These are phyloP conservation scores for Axinella damicornis DNA, from an alignment of 37 sponge, comb jelly and placozoan species.

Conservation along the genomic window DNA sequence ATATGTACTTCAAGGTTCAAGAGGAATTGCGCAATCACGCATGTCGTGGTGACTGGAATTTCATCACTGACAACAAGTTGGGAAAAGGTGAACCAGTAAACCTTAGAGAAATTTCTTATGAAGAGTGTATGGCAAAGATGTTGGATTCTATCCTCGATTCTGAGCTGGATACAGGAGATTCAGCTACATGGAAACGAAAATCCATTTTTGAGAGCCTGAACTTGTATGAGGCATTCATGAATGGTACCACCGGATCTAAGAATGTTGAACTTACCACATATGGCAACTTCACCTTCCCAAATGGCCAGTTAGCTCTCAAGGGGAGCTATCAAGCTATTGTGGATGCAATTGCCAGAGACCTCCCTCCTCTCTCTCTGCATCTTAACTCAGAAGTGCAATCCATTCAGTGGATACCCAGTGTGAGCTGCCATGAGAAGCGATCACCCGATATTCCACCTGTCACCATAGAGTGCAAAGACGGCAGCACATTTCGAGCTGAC, in stretches of 20 bases:
- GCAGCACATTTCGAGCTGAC: constrained; percentile 55
- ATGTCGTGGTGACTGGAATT: constrained; percentile 10
- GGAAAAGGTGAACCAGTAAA: not conserved
- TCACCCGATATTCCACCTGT: constrained; percentile 1
- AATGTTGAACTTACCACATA: constrained; percentile 13
- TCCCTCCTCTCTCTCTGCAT: constrained; percentile 14
- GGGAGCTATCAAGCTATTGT: constrained; percentile 27
- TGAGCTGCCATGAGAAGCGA: no score
- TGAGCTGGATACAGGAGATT: no score
- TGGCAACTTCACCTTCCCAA: constrained; percentile 1
- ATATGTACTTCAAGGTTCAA: constrained; percentile 2
- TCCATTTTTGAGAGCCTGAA: constrained; percentile 6
- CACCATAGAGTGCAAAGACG: constrained; percentile 23
- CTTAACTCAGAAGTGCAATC: constrained; percentile 20
- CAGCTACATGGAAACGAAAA: not conserved
- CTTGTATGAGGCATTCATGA: constrained; percentile 1
- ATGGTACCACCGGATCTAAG: not conserved
- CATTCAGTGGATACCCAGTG: constrained; percentile 30
- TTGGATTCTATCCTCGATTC: not conserved
- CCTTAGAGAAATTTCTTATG: not conserved
- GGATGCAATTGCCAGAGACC: not conserved
- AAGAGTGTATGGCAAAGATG: not conserved
- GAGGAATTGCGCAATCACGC: not conserved
- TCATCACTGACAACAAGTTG: not conserved
- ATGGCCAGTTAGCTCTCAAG: not conserved